Evolutionary conservation across 2,797 vertebrate genomes (phyloP).

Genomic region (Acestrorhynchus altus): DNA sequence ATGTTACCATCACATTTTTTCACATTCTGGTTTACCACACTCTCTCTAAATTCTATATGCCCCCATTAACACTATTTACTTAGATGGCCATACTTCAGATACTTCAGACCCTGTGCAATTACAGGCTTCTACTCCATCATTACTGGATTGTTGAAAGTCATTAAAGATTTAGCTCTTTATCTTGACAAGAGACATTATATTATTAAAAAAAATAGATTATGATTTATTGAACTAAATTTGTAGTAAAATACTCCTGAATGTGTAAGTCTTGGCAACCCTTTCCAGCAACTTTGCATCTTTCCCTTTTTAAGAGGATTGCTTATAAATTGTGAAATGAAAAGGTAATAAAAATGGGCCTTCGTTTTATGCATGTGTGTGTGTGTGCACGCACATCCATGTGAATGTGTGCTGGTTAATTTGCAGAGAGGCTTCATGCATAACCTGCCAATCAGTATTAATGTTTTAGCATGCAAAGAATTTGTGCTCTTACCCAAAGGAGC

Average conservation of each 20-base stretch:
- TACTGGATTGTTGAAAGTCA: constrained; percentile 20
- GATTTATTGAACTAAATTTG: neutral
- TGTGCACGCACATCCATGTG: neutral
- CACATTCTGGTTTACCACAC: constrained; percentile 11
- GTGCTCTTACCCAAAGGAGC: constrained; percentile 68
- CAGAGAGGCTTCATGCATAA: constrained; percentile 59
- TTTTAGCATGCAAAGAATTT: constrained; percentile 68
- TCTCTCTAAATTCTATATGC: constrained; percentile 12
- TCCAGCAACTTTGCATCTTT: neutral
- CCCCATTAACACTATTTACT: constrained; percentile 18
- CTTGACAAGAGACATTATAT: neutral
- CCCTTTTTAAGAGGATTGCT: neutral
- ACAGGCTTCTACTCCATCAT: constrained; percentile 11
- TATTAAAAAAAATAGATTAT: neutral
- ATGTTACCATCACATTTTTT: neutral
- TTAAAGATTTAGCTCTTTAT: neutral
- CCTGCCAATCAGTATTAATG: constrained; percentile 72
- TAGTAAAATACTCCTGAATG: neutral
- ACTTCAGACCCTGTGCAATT: constrained; percentile 1
- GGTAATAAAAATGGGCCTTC: neutral
- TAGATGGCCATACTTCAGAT: constrained; percentile 15
- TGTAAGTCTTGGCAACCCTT: neutral
- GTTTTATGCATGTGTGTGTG: constrained; percentile 34
- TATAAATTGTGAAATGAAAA: constrained; percentile 1
- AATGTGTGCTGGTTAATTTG: constrained; percentile 18